Evolutionary conservation across 2,113 vertebrate genomes (phyloP), one percentile per base, ranked within the genome.

Genomic region (Hydrochoerus hydrochaeris): DNA sequence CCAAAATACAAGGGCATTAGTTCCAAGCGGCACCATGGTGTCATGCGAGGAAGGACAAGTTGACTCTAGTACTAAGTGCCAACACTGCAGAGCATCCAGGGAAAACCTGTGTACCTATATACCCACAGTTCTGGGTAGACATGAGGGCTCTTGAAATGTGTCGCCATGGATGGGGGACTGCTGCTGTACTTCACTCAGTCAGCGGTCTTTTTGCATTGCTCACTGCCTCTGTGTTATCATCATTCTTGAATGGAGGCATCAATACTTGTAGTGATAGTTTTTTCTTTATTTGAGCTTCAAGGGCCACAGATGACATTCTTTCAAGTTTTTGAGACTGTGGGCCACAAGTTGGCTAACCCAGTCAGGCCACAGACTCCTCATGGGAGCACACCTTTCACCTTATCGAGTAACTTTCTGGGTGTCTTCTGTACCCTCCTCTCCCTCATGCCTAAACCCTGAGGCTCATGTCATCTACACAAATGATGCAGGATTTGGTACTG

Each of bases 141-240:
- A 30, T 41, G 7, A 22, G 24, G 2, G 4, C 6, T 28, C 69
- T 52, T 84, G 35, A 10, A 46, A 49, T 28, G 20, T 22, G 52
- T 35, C 32, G 19, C 11, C 69, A 11, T 26, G 38, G 41, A 26
- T 78, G 16, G 16, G 41, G 7, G 19, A 19, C 2, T 24, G 10
- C 16, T 6, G 17, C 35, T 16, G 3, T 54, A 2, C 12, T 0
- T 1, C 8, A 24, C 1, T 12, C n/a, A 63, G 4, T 32, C 46
- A 32, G 9, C 41, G 16, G 35, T n/a, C 2, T 4, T 3, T 11
- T 4, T 5, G 8, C 46, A 9, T 30, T 38, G 11, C 32, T 19
- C 11, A 30, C 28, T 12, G 5, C 80, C 46, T 35, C 44, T 20
- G 3, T 4, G 28, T 71, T 4, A 1, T 3, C 78, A 32, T 16